Base-by-base conservation (phyloP, 2,797 vertebrate genomes). In the Zenarchopterus dispar region DNA sequence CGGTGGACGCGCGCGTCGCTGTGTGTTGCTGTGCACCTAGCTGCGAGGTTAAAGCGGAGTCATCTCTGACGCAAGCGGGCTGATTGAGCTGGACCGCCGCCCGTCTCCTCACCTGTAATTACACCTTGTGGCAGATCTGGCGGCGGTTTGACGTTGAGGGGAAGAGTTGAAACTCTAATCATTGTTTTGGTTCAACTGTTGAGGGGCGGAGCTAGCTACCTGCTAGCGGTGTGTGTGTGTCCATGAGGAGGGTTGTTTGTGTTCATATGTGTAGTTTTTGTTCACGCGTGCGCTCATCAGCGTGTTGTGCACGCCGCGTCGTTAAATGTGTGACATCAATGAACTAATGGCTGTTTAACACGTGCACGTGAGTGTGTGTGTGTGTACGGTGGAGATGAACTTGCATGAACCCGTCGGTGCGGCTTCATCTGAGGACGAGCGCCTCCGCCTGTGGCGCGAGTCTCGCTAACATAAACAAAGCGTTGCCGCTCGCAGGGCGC, bases 131-230 rank as follows among this genome's bases (percentile, higher is more conserved):
- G 84, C 68, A 58, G 42, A 75, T 68, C 74, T 62, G 72, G 62
- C 63, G 2, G 28, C 33, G 5, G 55, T 75, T 82, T 52, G 61
- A 54, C 8, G 19, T 23, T 1, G 55, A 77, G 85, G 80, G 86
- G 82, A 90, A 82, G 62, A 85, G 88, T 81, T 84, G 58, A 85
- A 86, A 3, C 61, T 75, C 21, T 79, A 80, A 82, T 84, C 18
- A 46, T 64, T 78, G 79, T 82, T 88, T 84, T 86, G 64, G 33
- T 74, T 70, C 5, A 6, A 6, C 28, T 15, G 39, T 33, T 49
- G 33, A 56, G 43, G 19, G 59, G 53, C 17, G 10, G 46, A 24
- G 33, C n/a, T 16, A 8, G 31, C n/a, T n/a, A 44, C 26, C 43
- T 1, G n/a, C n/a, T n/a, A n/a, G n/a, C n/a, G 0, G 41, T 43